Evolutionary conservation across 2,797 vertebrate species (phyloP), one percentile per base, ranked within the genome.

Genomic region (Eupleurogrammus muticus): DNA sequence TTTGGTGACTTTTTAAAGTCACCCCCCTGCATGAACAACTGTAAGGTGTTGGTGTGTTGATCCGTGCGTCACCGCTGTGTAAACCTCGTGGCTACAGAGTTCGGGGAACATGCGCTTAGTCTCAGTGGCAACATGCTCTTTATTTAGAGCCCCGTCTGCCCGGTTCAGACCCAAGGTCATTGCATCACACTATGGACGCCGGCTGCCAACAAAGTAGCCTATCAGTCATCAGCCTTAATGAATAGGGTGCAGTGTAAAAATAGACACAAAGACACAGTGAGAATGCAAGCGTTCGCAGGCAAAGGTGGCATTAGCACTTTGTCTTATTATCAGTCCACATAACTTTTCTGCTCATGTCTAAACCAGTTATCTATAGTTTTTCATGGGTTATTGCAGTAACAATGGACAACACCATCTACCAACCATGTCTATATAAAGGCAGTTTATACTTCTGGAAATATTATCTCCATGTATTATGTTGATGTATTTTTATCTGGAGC

Each of bases 141-240:
- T 91, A 90, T 91, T 91, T 92, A 90, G 90, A 87, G 74, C 65
- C 79, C 60, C 10, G 60, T 79, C 76, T 79, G 82, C 66, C 66
- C 32, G 81, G 80, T 87, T 84, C 60, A 86, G 78, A 85, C 77
- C 88, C 93, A 92, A 93, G 91, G 90, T 92, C 89, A 81, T 78
- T 87, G 89, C 87, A 87, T 92, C 90, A 88, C 73, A 62, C 84
- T 52, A 66, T 64, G 86, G 81, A 87, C 58, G 36, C 75, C 61
- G 82, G 75, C 87, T 92, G 90, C 89, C 90, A 88, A 90, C 83
- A 87, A 86, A 87, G 80, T 83, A 81, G 85, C 89, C 89, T 84
- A 92, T 92, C 90, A 92, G 90, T 92, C 90, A 90, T 89, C 90
- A 82, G 86, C 81, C 82, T 81, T 89, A 91, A 93, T 90, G 89